These are phyloP conservation scores for Nematostella vectensis DNA, from an alignment of 92 coral and sea anemone species.

Conservation along the genomic window DNA sequence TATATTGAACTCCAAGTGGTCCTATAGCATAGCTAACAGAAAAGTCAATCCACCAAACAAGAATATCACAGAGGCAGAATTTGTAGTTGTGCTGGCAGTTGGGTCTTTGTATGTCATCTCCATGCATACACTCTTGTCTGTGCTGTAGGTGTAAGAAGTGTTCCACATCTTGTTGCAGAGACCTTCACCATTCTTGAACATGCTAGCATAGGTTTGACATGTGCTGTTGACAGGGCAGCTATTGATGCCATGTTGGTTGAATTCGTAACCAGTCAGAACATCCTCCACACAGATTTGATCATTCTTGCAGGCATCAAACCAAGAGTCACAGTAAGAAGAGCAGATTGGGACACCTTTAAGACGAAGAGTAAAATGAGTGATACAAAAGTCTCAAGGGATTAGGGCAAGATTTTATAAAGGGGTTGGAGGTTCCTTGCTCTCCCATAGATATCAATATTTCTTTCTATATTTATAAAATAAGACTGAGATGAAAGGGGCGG, in stretches of 20 bases:
- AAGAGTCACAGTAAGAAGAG: conserved; percentile 73
- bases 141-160: conserved; percentile 63
- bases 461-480: too few species aligned
- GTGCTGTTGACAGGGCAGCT: conserved; percentile 53
- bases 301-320: conserved; percentile 82
- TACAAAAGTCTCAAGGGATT: background rate
- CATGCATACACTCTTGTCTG: conserved; percentile 67
- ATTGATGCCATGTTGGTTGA: conserved; percentile 41
- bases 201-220: conserved; percentile 61
- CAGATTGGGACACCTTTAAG: conserved; percentile 80
- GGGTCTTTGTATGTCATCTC: too few species aligned
- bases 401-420: background rate
- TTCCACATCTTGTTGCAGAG: conserved; percentile 95
- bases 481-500: too few species aligned
- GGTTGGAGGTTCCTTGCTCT: background rate
- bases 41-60: too few species aligned
- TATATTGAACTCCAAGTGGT: too few species aligned
- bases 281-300: conserved; percentile 84
- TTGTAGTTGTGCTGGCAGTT: too few species aligned
- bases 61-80: too few species aligned
- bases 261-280: conserved; percentile 59
- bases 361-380: background rate
- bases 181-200: conserved; percentile 62
- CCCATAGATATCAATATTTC: too few species aligned
- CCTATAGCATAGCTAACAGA: too few species aligned